phyloP scores from a whole-genome alignment of 2,113 vertebrate species.

The Anolis carolinensis region DNA sequence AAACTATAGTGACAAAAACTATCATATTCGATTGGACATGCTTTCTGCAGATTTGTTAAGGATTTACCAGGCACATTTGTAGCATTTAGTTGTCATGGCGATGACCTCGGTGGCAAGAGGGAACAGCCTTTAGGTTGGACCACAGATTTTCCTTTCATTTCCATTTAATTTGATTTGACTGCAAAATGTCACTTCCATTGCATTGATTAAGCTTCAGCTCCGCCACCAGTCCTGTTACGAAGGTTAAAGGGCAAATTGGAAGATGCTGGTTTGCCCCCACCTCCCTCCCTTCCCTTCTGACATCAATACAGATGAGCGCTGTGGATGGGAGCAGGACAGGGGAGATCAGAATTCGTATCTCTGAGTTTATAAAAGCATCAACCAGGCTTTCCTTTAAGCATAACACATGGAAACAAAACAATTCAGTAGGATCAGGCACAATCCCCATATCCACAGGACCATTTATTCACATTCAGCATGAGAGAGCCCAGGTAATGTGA shows the following conservation, averaged over 20 bases:
- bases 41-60: slow-evolving; percentile 77
- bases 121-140: slow-evolving; percentile 81
- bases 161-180: slow-evolving; percentile 96
- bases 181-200: slow-evolving; percentile 90
- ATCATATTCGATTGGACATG: slow-evolving; percentile 77
- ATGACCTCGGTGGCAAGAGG: slow-evolving; percentile 78
- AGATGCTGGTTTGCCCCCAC: slow-evolving; percentile 64
- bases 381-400: not conserved
- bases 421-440: too few relatives aligned
- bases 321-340: slow-evolving; percentile 20
- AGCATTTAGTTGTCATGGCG: slow-evolving; percentile 78
- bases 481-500: too few relatives aligned
- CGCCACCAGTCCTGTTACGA: slow-evolving; percentile 80
- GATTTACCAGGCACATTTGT: slow-evolving; percentile 77
- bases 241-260: slow-evolving; percentile 80
- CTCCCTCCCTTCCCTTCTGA: slow-evolving; percentile 60
- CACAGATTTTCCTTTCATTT: slow-evolving; percentile 88
- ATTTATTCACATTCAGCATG: too few relatives aligned
- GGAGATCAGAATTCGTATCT: slow-evolving; percentile 47
- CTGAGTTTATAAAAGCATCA: not conserved
- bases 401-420: not conserved
- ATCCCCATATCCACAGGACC: not conserved
- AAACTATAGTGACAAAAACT: slow-evolving; percentile 68
- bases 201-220: slow-evolving; percentile 90
- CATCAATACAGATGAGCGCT: slow-evolving; percentile 69